Evolutionary conservation across 2,888 invertebrate species (phyloP), one percentile per base, ranked within the genome.

Genomic region (Melikaiella ostensackeni): DNA sequence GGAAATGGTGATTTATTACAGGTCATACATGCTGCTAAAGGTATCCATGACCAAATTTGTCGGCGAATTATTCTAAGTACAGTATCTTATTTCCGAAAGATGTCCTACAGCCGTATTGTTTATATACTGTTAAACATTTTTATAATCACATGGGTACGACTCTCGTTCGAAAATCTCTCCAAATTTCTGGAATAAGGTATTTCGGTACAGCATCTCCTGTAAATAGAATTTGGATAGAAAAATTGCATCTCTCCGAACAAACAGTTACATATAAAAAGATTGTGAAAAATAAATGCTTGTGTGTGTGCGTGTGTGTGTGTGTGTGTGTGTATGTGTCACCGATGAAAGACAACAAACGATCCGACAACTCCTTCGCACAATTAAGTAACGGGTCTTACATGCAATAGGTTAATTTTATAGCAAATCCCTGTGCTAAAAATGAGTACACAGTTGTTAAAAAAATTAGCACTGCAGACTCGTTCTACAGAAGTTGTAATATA

Each of bases 341-440:
- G 30, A 19, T 35, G n/a, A 70, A 76, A 70, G 57, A 21, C 21
- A 74, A 76, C 24, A 64, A 59, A 59, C 27, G 77, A 62, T 74
- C n/a, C n/a, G n/a, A 77, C 74, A 74, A 77, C 57, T 62, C 62
- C 57, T 77, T 38, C 19, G 77, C 73, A 11, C 59, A 63, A 57
- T 64, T 77, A 64, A 66, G 63, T 35, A 55, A 55, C 35, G 59
- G 59, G 24, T 24, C 19, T 16, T 77, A 74, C 63, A 50, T 64
- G 6, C 16, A 55, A 38, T 50, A 74, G 33, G 13, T 74, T 59
- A n/a, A 33, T 64, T 77, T 79, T 70, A 46, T 77, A 46, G 30
- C 50, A 55, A 77, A 79, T 50, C 24, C 27, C n/a, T 9, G 8
- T 1, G 38, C n/a, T 38, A 30, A 63, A 33, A 61, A 35, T 50